A percentile compares a stretch with the other conserved stretches of the same genome.
phyloP scores from a whole-genome alignment of 2,113 vertebrate species.

The Callipepla californica region DNA sequence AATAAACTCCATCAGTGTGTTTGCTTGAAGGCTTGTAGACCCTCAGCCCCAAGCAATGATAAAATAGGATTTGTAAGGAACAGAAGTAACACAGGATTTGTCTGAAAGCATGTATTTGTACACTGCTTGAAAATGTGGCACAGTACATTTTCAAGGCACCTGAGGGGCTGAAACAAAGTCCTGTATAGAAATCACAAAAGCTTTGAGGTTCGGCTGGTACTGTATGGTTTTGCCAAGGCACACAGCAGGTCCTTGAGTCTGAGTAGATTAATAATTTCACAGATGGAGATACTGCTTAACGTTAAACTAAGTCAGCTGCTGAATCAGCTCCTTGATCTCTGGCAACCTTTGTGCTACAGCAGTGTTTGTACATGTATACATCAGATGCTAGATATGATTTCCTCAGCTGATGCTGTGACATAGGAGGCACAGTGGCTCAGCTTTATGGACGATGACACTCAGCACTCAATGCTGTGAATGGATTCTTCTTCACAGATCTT shows the following conservation, averaged over 20 bases:
- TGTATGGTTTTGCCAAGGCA: not conserved
- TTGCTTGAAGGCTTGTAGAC: not conserved
- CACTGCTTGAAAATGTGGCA: not conserved
- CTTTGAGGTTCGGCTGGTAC: not conserved
- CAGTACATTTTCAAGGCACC: not conserved
- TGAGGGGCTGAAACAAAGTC: not conserved
- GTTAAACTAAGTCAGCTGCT: conserved; percentile 6
- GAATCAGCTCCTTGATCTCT: conserved; percentile 9
- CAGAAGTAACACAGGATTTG: not conserved
- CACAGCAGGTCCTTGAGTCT: not conserved
- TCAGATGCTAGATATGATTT: not conserved
- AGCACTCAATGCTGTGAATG: not conserved
- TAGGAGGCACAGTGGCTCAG: not conserved
- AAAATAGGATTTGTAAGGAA: not conserved
- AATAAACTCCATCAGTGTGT: not conserved
- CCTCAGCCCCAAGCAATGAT: not conserved
- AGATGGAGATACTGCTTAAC: conserved; percentile 35
- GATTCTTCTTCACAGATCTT: not conserved
- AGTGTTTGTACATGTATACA: not conserved
- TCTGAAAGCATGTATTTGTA: not conserved
- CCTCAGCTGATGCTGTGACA: not conserved
- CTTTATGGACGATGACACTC: conserved; percentile 29
- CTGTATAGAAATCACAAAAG: not conserved
- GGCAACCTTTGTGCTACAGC: conserved; percentile 11
- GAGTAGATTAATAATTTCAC: not conserved